phyloP scores from a whole-genome alignment of 2,113 vertebrate genomes.

The Ploceus nigricollis region DNA sequence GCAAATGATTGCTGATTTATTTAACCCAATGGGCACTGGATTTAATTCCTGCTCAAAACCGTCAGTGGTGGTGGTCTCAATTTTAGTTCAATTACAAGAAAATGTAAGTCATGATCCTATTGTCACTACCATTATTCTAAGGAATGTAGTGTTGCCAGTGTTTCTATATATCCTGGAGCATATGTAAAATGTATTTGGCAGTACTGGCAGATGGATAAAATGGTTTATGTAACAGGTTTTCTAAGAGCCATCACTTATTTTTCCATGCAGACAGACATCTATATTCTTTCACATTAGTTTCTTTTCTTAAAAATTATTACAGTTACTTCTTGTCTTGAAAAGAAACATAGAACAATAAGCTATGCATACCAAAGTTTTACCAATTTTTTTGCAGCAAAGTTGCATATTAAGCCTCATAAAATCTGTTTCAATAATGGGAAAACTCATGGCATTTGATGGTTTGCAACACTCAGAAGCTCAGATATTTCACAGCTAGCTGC shows the following conservation, averaged over 20 bases:
- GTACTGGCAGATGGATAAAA: background rate
- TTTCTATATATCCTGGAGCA: background rate
- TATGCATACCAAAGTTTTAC: background rate
- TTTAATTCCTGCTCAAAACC: background rate
- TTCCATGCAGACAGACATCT: background rate
- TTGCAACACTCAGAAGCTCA: background rate
- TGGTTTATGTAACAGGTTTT: background rate
- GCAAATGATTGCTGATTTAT: background rate
- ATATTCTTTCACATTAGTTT: background rate
- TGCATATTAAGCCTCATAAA: background rate
- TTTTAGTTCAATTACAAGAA: background rate
- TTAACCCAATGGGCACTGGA: background rate
- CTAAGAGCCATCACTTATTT: background rate
- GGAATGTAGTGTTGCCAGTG: background rate
- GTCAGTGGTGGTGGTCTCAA: background rate
- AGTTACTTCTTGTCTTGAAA: background rate
- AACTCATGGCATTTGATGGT: background rate
- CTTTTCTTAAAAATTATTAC: background rate
- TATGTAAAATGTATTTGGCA: background rate
- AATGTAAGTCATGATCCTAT: background rate
- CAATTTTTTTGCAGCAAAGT: background rate
- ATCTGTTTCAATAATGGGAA: background rate
- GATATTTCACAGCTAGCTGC: background rate
- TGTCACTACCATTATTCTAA: background rate
- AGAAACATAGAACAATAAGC: background rate